Conservation (phyloP, 1,140 invertebrate species). For the Meloidogyne floridensis region DNA sequence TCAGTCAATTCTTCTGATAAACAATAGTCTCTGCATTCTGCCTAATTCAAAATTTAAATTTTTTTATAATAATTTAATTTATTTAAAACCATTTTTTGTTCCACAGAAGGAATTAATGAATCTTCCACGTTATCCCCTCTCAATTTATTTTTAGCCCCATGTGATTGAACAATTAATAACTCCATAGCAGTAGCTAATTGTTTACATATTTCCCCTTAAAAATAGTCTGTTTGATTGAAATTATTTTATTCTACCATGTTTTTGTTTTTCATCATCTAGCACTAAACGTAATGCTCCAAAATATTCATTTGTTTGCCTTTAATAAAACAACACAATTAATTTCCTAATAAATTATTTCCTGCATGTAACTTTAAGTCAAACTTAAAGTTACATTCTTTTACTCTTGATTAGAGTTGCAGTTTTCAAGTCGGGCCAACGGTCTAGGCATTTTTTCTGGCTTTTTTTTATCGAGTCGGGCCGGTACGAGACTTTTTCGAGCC, state of each 20-base stretch:
- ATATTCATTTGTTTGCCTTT: constrained; percentile 5
- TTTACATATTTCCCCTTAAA: background rate
- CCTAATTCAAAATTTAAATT: background rate
- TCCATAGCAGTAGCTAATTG: constrained; percentile 9
- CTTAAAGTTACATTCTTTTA: too few species aligned
- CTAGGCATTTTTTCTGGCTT: too few species aligned
- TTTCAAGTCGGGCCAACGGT: too few species aligned
- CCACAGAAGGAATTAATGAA: constrained; percentile 1
- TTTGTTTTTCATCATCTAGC: constrained; percentile 24
- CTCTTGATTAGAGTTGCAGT: too few species aligned
- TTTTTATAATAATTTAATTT: background rate
- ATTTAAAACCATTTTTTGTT: constrained; percentile 19
- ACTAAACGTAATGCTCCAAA: constrained; percentile 11
- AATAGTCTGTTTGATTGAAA: background rate
- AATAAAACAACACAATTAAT: background rate
- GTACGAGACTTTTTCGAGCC: too few species aligned
- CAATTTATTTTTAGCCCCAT: background rate
- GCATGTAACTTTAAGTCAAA: too few species aligned
- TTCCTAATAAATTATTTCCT: too few species aligned
- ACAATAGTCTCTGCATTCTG: constrained; percentile 5
- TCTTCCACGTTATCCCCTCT: background rate
- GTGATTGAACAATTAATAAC: background rate
- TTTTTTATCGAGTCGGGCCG: too few species aligned
- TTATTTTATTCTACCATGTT: background rate
- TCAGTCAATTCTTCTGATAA: background rate